A percentile compares a stretch with the other conserved stretches of the same genome.
Evolutionary conservation across 2,113 vertebrate species (phyloP).

Genomic region (Vulpes ferrilata): DNA sequence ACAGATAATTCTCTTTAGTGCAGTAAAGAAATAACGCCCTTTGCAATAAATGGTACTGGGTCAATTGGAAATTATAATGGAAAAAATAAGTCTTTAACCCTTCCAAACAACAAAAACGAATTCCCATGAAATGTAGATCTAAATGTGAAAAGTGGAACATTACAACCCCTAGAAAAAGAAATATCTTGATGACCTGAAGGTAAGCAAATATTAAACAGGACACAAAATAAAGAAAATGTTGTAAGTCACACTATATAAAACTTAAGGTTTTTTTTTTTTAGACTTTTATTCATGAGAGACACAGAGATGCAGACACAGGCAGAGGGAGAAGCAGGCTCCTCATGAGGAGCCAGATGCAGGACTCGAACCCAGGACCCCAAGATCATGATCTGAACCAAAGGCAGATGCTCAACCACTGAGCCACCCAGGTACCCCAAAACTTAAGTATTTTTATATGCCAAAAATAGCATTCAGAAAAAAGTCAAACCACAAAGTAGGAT

Average conservation of each 20-base stretch:
- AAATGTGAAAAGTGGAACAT: not conserved
- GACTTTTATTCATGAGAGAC: too few species aligned
- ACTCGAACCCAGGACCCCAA: too few species aligned
- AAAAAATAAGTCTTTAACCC: not conserved
- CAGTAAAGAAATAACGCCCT: not conserved
- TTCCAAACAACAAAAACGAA: constrained; percentile 12
- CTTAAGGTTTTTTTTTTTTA: not conserved
- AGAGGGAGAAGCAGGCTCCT: too few species aligned
- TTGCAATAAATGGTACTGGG: not conserved
- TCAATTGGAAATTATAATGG: not conserved
- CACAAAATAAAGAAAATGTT: not conserved
- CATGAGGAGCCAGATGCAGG: too few species aligned
- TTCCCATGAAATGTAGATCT: not conserved
- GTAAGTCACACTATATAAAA: not conserved
- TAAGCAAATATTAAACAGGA: not conserved
- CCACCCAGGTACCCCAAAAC: not conserved
- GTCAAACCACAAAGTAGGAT: not conserved
- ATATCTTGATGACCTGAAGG: not conserved
- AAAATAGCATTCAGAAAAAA: not conserved
- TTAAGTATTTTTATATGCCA: not conserved
- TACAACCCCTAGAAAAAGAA: not conserved
- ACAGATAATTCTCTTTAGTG: not conserved
- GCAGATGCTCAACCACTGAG: too few species aligned
- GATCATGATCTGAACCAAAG: too few species aligned
- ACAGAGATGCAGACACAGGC: too few species aligned